Percentiles rank a stretch among this genome's conserved stretches.
phyloP scores from a whole-genome alignment of 2,888 invertebrate genomes.

The Lycia hirtaria region DNA sequence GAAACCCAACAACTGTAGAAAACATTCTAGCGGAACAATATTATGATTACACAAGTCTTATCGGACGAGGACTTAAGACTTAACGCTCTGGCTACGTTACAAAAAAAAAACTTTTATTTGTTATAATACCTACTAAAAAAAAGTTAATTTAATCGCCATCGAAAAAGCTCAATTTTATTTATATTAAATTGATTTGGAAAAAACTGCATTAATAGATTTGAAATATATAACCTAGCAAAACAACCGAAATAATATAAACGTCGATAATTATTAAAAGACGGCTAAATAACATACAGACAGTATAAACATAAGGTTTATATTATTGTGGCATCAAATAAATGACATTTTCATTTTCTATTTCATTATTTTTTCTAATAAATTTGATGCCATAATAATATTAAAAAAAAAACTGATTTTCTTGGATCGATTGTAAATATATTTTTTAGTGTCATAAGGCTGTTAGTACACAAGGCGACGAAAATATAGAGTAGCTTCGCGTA shows the following conservation, averaged over 20 bases:
- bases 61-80: neutral
- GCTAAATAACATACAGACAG: conserved; percentile 29
- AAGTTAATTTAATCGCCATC: conserved; percentile 10
- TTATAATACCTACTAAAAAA: conserved; percentile 41
- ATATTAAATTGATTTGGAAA: conserved; percentile 21
- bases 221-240: conserved; percentile 16
- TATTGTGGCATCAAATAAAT: conserved; percentile 35
- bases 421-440: neutral
- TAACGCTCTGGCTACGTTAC: conserved; percentile 1
- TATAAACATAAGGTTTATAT: conserved; percentile 34
- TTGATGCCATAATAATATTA: conserved; percentile 46
- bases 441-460: neutral
- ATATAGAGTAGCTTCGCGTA: neutral
- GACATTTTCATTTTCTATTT: conserved; percentile 4
- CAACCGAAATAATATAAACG: conserved; percentile 15
- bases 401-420: conserved; percentile 4
- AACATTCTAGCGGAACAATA: conserved; percentile 16
- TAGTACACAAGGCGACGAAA: neutral
- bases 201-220: conserved; percentile 13
- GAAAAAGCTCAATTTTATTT: conserved; percentile 13
- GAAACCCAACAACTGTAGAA: conserved; percentile 22
- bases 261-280: conserved; percentile 20
- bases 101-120: conserved; percentile 27
- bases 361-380: conserved; percentile 10
- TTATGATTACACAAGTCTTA: conserved; percentile 13